Conservation (phyloP, 2,888 invertebrate species). For the Selenia dentaria region DNA sequence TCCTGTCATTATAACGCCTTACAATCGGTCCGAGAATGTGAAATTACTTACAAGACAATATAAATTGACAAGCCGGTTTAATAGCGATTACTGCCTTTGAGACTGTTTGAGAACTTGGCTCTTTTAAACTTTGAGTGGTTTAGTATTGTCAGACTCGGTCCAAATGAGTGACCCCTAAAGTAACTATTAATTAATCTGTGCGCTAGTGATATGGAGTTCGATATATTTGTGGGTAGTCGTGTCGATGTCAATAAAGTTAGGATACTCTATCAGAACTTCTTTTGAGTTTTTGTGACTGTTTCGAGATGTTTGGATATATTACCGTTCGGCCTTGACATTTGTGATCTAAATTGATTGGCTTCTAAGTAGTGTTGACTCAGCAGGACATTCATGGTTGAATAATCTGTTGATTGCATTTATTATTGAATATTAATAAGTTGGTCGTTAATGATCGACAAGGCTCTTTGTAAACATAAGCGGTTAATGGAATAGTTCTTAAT, state of each 20-base stretch:
- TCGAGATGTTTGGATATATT: not conserved
- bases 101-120: conserved; percentile 11
- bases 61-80: conserved; percentile 81
- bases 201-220: not conserved
- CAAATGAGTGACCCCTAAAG: conserved; percentile 16
- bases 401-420: too few relatives aligned
- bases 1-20: conserved; percentile 83
- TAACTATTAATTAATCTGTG: not conserved
- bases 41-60: conserved; percentile 83
- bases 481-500: too few relatives aligned
- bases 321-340: conserved; percentile 8
- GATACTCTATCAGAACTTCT: conserved; percentile 11
- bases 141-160: conserved; percentile 20
- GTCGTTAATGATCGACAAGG: too few relatives aligned
- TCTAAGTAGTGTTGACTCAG: too few relatives aligned
- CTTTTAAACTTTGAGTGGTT: conserved; percentile 35
- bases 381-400: too few relatives aligned
- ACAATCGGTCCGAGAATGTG: conserved; percentile 80
- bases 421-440: too few relatives aligned
- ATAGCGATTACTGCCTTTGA: conserved; percentile 64
- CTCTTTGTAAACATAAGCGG: too few relatives aligned
- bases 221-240: conserved; percentile 36
- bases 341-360: too few relatives aligned
- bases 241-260: conserved; percentile 41
- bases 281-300: conserved; percentile 18